Evolutionary conservation across 1,140 invertebrate genomes (phyloP).

Genomic region (Megalopta genalis): DNA sequence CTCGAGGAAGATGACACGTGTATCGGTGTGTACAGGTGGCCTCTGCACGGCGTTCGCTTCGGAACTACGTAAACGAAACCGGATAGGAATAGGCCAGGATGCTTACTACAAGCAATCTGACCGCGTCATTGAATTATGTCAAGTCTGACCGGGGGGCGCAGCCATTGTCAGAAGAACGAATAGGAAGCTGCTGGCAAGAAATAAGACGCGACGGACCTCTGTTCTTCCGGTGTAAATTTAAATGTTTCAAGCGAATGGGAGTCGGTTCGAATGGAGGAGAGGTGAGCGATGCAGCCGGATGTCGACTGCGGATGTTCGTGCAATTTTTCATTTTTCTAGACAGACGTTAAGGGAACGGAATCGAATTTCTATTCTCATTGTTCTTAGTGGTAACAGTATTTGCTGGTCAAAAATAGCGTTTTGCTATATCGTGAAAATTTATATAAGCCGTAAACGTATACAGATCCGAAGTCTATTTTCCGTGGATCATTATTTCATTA

Average conservation of each 20-base stretch:
- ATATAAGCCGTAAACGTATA: too few species aligned
- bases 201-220: not conserved
- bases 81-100: not conserved
- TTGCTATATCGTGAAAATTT: too few species aligned
- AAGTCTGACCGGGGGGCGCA: not conserved
- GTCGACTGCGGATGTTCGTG: too few species aligned
- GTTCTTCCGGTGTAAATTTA: not conserved
- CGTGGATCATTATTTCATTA: too few species aligned
- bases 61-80: not conserved
- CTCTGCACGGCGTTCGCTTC: not conserved
- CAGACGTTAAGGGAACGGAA: too few species aligned
- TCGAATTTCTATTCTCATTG: too few species aligned
- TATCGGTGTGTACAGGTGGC: conserved; percentile 22
- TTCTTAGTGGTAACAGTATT: too few species aligned
- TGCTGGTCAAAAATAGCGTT: too few species aligned
- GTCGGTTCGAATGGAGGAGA: not conserved
- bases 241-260: not conserved
- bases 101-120: not conserved
- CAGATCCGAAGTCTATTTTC: too few species aligned
- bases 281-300: too few species aligned
- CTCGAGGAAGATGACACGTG: conserved; percentile 32
- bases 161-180: not conserved
- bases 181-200: not conserved
- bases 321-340: too few species aligned
- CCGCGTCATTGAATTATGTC: not conserved